Conservation (phyloP, 2,113 vertebrate genomes). For the Ageneiosus marmoratus region DNA sequence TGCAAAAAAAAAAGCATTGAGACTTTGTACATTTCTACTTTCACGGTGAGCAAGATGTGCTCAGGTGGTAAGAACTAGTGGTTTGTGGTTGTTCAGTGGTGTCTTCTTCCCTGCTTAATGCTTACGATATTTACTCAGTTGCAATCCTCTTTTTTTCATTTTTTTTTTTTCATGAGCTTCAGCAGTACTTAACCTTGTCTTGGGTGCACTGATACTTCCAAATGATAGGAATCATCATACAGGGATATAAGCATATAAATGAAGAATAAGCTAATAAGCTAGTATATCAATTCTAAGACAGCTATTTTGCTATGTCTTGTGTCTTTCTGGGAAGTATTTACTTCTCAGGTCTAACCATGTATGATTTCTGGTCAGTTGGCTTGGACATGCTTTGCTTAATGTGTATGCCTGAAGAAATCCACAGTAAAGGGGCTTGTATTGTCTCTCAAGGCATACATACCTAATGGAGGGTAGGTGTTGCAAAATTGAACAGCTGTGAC, state of each 20-base stretch:
- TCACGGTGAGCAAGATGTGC: conserved; percentile 49
- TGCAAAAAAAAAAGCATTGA: conserved; percentile 53
- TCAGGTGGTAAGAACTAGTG: conserved; percentile 40
- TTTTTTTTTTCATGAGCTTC: not conserved
- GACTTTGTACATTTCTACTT: conserved; percentile 41
- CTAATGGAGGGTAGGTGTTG: conserved; percentile 67
- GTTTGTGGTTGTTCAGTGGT: conserved; percentile 56
- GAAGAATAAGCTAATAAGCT: not conserved
- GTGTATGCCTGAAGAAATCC: conserved; percentile 19
- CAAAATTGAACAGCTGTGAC: conserved; percentile 76
- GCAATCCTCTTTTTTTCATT: conserved; percentile 5
- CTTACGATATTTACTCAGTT: conserved; percentile 68
- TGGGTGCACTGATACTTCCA: not conserved
- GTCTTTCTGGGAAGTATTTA: not conserved
- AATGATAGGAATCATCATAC: no score
- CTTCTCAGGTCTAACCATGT: not conserved
- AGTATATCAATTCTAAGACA: no score
- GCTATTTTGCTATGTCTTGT: not conserved
- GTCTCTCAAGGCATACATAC: conserved; percentile 61
- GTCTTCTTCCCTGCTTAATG: conserved; percentile 60
- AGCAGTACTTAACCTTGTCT: not conserved
- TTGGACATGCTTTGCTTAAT: conserved; percentile 1
- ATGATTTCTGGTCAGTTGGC: conserved; percentile 14
- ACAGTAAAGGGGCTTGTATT: conserved; percentile 16
- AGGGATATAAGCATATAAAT: not conserved